These are phyloP conservation scores for Trypoxylus dichotomus DNA, from an alignment of 1,140 invertebrate species.

Conservation along the genomic window DNA sequence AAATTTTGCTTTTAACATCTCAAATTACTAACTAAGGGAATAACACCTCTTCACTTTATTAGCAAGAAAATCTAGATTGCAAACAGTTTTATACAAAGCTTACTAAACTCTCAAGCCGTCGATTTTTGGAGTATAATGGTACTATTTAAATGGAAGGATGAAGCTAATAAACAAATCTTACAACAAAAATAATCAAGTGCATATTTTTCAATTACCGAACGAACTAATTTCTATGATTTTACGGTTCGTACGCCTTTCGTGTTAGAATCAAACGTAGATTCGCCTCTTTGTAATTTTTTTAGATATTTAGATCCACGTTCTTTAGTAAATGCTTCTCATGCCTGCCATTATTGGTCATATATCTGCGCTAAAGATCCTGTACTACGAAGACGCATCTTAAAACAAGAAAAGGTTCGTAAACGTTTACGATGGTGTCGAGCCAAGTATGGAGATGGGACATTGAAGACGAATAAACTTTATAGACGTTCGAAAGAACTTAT, in stretches of 20 bases:
- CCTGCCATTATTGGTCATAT: constrained; percentile 8
- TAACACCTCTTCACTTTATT: too few relatives aligned
- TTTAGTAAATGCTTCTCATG: constrained; percentile 13
- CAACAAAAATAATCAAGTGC: background rate
- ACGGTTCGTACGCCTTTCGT: background rate
- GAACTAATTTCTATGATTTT: constrained; percentile 21
- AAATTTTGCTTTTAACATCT: too few relatives aligned
- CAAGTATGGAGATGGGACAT: constrained; percentile 10
- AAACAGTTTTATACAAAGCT: too few relatives aligned
- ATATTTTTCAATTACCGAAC: constrained; percentile 13
- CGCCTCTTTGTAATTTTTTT: background rate
- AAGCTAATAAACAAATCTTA: background rate
- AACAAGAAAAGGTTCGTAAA: constrained; percentile 14
- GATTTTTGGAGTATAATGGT: background rate
- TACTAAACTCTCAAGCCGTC: too few relatives aligned
- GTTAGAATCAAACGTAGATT: too few relatives aligned
- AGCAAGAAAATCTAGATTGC: too few relatives aligned
- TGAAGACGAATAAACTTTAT: background rate
- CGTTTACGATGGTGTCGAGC: constrained; percentile 28
- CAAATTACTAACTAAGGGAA: too few relatives aligned
- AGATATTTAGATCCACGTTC: constrained; percentile 21
- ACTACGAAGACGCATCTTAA: background rate
- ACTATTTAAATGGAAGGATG: background rate
- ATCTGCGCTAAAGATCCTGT: constrained; percentile 19
- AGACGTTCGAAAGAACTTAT: constrained; percentile 10